Base-by-base conservation (phyloP, 2,888 invertebrate species). In the Dastarcus helophoroides region DNA sequence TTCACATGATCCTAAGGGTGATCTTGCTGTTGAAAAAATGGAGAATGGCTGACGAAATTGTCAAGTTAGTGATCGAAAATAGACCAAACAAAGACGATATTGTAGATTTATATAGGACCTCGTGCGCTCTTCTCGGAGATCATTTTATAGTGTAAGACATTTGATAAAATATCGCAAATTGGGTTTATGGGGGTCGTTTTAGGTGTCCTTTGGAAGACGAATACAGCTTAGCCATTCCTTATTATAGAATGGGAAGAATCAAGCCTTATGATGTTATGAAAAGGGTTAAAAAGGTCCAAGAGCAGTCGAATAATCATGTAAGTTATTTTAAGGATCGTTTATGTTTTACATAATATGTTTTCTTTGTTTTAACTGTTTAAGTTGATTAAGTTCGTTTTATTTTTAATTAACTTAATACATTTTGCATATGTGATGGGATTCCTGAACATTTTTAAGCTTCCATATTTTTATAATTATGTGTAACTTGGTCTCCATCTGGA, bases 1-100 rank as follows among this genome's bases (percentile, higher is more conserved):
- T 78, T 3, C 79, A 80, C 50, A 68, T 79, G 41, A 70, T 81
- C 44, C 57, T 83, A 10, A 60, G 73, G 33, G 51, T 67, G 14
- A 58, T 63, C 2, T 51, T 68, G 23, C 54, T 64, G 26, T 38
- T 64, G 13, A 51, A 50, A 22, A 48, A 51, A 36, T 62, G 59
- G 58, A 37, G 43, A n/a, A 43, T 51, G 28, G 46, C 46, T 3
- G 60, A 60, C 6, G 53, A 55, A 11, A 52, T 44, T 26, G 57
- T 60, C 1, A 53, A 50, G 29, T 39, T 51, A 16, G 43, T 52
- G 9, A 41, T 37, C 12, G 46, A 40, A 31, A 43, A 34, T 29
- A 51, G 49, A 41, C 41, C 26, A 31, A 40, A 37, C 9, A 57
- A 57, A 32, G 62, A 67, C 17, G 63, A 65, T 26, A 43, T 69